These are phyloP conservation scores for Onthophagus taurus DNA, from an alignment of 1,140 invertebrate species.

Conservation along the genomic window DNA sequence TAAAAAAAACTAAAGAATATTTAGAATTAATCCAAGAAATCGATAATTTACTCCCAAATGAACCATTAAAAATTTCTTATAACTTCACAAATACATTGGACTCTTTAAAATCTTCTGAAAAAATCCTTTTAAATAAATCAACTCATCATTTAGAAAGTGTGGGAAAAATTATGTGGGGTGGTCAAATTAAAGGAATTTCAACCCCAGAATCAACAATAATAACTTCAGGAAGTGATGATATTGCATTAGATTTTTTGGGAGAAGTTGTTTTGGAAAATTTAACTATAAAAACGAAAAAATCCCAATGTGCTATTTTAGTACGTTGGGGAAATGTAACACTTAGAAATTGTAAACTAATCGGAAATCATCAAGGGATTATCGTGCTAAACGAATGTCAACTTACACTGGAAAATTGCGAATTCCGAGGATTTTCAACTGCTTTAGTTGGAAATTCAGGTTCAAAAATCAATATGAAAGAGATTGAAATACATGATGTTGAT, in stretches of 20 bases:
- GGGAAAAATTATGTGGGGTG: slow-evolving; percentile 42
- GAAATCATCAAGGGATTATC: slow-evolving; percentile 38
- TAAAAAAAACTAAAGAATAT: slow-evolving; percentile 39
- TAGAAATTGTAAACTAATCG: slow-evolving; percentile 36
- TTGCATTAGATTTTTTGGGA: slow-evolving; percentile 37
- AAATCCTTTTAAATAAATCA: slow-evolving; percentile 40
- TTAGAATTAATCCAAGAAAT: slow-evolving; percentile 38
- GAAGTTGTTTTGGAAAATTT: slow-evolving; percentile 38
- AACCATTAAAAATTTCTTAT: slow-evolving; percentile 34
- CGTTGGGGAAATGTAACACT: slow-evolving; percentile 32
- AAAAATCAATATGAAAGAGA: slow-evolving; percentile 22
- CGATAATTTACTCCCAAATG: slow-evolving; percentile 34
- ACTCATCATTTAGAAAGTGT: slow-evolving; percentile 36
- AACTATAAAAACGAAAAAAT: slow-evolving; percentile 35
- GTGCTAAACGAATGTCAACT: slow-evolving; percentile 33
- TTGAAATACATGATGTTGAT: slow-evolving; percentile 23
- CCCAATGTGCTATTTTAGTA: slow-evolving; percentile 38
- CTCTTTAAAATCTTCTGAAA: slow-evolving; percentile 37
- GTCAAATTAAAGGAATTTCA: slow-evolving; percentile 38
- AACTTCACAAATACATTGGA: slow-evolving; percentile 41
- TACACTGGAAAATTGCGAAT: slow-evolving; percentile 32
- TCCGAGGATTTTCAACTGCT: slow-evolving; percentile 36
- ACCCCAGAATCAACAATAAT: slow-evolving; percentile 29
- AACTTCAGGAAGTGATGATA: slow-evolving; percentile 35
- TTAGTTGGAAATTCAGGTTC: slow-evolving; percentile 31